Evolutionary conservation across 2,113 vertebrate genomes (phyloP), one percentile per base, ranked within the genome.

Genomic region (Plotosus lineatus): DNA sequence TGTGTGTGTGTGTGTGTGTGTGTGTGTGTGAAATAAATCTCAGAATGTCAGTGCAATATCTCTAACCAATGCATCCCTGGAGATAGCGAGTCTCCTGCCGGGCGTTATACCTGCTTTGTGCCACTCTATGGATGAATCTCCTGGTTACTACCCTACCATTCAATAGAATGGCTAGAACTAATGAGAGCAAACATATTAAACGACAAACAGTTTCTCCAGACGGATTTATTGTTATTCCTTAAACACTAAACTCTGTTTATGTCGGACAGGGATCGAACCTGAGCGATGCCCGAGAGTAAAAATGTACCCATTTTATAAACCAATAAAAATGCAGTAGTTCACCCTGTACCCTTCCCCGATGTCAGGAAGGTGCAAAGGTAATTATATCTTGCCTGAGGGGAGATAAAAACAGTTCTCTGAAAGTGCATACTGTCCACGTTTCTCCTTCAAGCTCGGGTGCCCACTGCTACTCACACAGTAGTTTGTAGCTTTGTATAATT

Each of bases 1-100:
- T 71, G 36, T 81, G 83, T 53, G 66, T 44, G 66, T 46, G 65
- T 44, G 83, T 55, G 56, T 69, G 53, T 78, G 83, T 63, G 66
- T 69, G 44, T 81, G 80, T 36, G 36, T 53, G 36, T 55, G 69
- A 44, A 78, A 72, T 72, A 77, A 78, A 60, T 31, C 44, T 12
- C 53, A 2, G 60, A 28, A 65, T 58, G 48, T 76, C 42, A n/a
- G 51, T 38, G 28, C 66, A 50, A 51, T 58, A 68, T 81, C 53
- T 79, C 72, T 71, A 71, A 79, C 63, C 33, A 15, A 77, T 82
- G 55, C 50, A 63, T 75, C 51, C 71, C 60, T 50, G 42, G 56
- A 33, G 56, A 81, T 69, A 31, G 12, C 12, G 28, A 21, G 68
- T 28, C 31, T 74, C 51, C 33, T 31, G 69, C 63, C 79, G 28